Evolutionary conservation across 2,113 vertebrate genomes (phyloP), one percentile per base, ranked within the genome.

Genomic region (Hyperoodon ampullatus): DNA sequence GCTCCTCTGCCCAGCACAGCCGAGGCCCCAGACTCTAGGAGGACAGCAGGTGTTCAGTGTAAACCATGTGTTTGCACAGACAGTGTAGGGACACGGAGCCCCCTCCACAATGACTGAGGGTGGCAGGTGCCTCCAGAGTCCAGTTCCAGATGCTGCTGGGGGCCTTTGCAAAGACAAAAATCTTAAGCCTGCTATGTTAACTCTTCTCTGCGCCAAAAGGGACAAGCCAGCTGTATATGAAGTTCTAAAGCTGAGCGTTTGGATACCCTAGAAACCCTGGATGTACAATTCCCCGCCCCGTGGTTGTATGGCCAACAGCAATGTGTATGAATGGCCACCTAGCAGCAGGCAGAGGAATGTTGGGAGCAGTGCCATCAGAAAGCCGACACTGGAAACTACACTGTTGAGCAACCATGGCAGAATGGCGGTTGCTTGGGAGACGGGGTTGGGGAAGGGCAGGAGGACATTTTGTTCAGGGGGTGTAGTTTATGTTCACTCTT

Each of bases 1-100:
- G 47, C 3, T 3, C 71, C 13, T 82, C 63, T 44, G 28, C 14
- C 26, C 0, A 4, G 13, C 5, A 12, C 0, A 1, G 2, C 10
- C 1, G 0, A 26, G 55, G 50, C 3, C 23, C 30, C 39, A 26
- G 65, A 35, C 28, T n/a, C 68, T 16, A 21, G 26, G 68, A 53
- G 24, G n/a, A 60, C 12, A 30, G 28, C 35, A 60, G 26, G 53
- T 61, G 18, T 15, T 55, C n/a, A 8, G 84, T 7, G 0, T 72
- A 39, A 60, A 60, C 16, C 28, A 10, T 11, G 0, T 74, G 55
- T 58, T 42, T 88, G 35, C 2, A 10, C n/a, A 55, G 65, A 50
- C 2, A 5, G 13, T 21, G 13, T 21, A n/a, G 78, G 30, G 53
- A n/a, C 30, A 13, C 14, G 13, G 39, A 33, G n/a, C 16, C 6